Evolutionary conservation across 2,888 invertebrate genomes (phyloP).

Genomic region (Euclidia mi): DNA sequence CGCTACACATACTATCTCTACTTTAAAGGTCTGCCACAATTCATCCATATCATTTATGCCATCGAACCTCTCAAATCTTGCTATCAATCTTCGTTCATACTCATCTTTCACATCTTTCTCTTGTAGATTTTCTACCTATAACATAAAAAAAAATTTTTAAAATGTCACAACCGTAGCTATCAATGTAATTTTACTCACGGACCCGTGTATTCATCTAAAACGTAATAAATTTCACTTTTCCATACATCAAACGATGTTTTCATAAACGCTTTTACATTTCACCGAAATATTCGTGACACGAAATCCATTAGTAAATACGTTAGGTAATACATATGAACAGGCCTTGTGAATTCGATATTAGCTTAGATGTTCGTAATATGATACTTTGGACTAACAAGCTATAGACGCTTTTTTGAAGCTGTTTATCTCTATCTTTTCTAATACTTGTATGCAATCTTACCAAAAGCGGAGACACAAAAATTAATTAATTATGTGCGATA

Average conservation of each 20-base stretch:
- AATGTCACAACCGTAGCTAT: slow-evolving; percentile 1
- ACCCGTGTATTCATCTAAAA: slow-evolving; percentile 17
- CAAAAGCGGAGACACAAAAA: too few species aligned
- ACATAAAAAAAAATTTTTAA: neutral
- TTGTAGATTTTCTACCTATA: too few species aligned
- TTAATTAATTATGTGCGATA: too few species aligned
- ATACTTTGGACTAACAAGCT: slow-evolving; percentile 15
- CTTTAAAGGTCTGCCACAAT: too few species aligned
- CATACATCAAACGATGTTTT: slow-evolving; percentile 44
- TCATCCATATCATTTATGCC: too few species aligned
- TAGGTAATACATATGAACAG: slow-evolving; percentile 55
- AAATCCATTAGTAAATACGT: slow-evolving; percentile 67
- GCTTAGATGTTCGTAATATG: slow-evolving; percentile 28
- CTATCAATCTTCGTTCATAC: too few species aligned
- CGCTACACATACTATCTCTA: too few species aligned
- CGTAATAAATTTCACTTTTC: slow-evolving; percentile 38
- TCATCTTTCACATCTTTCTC: too few species aligned
- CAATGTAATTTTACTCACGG: slow-evolving; percentile 10
- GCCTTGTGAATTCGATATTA: slow-evolving; percentile 56
- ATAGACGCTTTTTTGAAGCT: too few species aligned
- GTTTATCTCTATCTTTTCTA: too few species aligned
- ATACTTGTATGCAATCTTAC: too few species aligned
- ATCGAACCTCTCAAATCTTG: too few species aligned
- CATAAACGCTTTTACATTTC: slow-evolving; percentile 52
- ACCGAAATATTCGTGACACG: slow-evolving; percentile 62